A percentile compares a stretch with the other conserved stretches of the same genome.
These are phyloP conservation scores for Bembecia ichneumoniformis DNA, from an alignment of 2,888 invertebrate genomes.

Conservation along the genomic window DNA sequence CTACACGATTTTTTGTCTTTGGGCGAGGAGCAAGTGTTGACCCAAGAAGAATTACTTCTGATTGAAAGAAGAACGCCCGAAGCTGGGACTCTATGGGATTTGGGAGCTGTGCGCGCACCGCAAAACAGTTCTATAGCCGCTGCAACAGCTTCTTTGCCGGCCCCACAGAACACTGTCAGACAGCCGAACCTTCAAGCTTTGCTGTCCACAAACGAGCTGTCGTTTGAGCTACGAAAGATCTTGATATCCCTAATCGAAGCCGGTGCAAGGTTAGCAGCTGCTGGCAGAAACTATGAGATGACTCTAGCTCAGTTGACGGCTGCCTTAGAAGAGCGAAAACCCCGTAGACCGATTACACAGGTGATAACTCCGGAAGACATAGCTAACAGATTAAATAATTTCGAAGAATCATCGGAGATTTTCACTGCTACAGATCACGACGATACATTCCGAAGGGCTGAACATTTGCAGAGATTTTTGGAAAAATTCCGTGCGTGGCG, in stretches of 20 bases:
- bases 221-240: constrained; percentile 53
- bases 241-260: constrained; percentile 60
- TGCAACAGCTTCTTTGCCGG: constrained; percentile 51
- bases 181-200: constrained; percentile 59
- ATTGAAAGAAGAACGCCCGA: constrained; percentile 51
- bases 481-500: constrained; percentile 58
- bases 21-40: constrained; percentile 44
- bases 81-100: constrained; percentile 53
- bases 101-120: constrained; percentile 55
- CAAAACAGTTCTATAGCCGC: constrained; percentile 50
- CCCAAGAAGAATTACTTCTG: constrained; percentile 50
- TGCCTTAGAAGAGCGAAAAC: constrained; percentile 42
- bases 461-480: constrained; percentile 47
- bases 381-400: constrained; percentile 31
- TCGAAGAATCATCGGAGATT: constrained; percentile 11
- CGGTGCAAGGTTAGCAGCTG: constrained; percentile 54
- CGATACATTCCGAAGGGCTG: constrained; percentile 40
- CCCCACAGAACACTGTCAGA: constrained; percentile 33
- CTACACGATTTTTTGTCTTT: constrained; percentile 54
- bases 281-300: constrained; percentile 51
- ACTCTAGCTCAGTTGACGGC: constrained; percentile 47
- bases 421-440: constrained; percentile 13
- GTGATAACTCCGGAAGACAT: constrained; percentile 59
- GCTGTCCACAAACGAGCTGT: constrained; percentile 56
- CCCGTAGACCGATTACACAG: constrained; percentile 35